Evolutionary conservation across 92 coral and sea anemone genomes (phyloP).

Genomic region (Zoanthus sansibaricus): DNA sequence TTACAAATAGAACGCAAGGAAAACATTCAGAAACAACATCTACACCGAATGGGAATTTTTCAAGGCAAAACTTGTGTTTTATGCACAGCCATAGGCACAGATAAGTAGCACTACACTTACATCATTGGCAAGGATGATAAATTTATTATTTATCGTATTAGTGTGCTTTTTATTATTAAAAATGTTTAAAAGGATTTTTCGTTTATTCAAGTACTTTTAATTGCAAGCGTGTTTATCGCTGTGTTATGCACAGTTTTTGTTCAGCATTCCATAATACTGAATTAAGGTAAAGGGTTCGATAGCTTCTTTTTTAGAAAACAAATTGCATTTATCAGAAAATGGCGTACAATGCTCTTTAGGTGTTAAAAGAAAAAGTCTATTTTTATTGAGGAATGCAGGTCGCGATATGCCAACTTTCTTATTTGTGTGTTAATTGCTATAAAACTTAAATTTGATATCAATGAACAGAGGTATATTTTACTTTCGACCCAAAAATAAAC

Average conservation of each 20-base stretch:
- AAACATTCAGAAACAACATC: too few relatives aligned
- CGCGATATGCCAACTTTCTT: too few relatives aligned
- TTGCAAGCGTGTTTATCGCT: background rate
- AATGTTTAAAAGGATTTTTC: too few relatives aligned
- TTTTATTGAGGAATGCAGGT: background rate
- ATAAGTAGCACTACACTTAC: background rate
- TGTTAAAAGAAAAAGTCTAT: background rate
- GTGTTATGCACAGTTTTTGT: background rate
- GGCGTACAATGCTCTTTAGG: background rate
- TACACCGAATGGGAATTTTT: too few relatives aligned
- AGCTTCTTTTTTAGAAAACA: background rate
- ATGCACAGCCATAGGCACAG: background rate
- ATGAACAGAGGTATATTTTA: too few relatives aligned
- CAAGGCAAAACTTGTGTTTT: too few relatives aligned
- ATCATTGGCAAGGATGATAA: background rate
- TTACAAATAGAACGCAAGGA: too few relatives aligned
- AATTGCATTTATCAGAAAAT: background rate
- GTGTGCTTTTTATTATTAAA: background rate
- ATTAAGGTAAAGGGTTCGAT: background rate
- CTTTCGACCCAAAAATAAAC: too few relatives aligned
- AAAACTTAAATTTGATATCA: background rate
- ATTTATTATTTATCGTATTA: background rate
- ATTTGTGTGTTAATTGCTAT: background rate
- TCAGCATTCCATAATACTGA: background rate
- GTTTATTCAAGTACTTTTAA: background rate